A percentile compares a stretch with the other conserved stretches of the same genome.
These are phyloP conservation scores for Nudaria mundana DNA, from an alignment of 2,888 invertebrate genomes.

Conservation along the genomic window DNA sequence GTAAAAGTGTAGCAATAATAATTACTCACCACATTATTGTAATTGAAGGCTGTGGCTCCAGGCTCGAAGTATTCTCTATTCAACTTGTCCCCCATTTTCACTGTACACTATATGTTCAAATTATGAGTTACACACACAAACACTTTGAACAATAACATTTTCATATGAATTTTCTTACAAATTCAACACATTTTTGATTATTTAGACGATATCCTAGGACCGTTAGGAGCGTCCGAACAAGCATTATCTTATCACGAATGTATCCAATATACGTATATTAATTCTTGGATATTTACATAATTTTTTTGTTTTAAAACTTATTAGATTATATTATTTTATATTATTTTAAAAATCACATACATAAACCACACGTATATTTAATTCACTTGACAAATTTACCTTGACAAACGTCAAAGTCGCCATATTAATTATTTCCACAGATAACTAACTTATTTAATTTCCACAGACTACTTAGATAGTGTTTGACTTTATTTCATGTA, in stretches of 20 bases:
- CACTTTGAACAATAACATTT: constrained; percentile 36
- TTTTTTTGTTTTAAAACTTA: no score
- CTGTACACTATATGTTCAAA: constrained; percentile 41
- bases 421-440: no score
- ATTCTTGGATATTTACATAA: no score
- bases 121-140: constrained; percentile 41
- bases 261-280: no score
- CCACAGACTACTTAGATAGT: no score
- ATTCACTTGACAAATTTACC: no score
- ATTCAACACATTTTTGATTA: constrained; percentile 27
- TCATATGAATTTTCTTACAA: constrained; percentile 12
- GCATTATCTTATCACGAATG: constrained; percentile 46
- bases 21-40: constrained; percentile 74
- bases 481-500: no score
- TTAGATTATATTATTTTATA: no score
- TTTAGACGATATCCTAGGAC: constrained; percentile 37
- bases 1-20: constrained; percentile 35
- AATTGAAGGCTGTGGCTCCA: constrained; percentile 70
- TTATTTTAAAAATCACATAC: no score
- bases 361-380: no score
- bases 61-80: constrained; percentile 69
- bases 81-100: constrained; percentile 69
- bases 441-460: no score
- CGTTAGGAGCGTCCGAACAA: constrained; percentile 64
- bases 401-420: no score